A percentile compares a stretch with the other conserved stretches of the same genome.
Conservation (phyloP, 2,797 vertebrate genomes). For the Lates japonicus region DNA sequence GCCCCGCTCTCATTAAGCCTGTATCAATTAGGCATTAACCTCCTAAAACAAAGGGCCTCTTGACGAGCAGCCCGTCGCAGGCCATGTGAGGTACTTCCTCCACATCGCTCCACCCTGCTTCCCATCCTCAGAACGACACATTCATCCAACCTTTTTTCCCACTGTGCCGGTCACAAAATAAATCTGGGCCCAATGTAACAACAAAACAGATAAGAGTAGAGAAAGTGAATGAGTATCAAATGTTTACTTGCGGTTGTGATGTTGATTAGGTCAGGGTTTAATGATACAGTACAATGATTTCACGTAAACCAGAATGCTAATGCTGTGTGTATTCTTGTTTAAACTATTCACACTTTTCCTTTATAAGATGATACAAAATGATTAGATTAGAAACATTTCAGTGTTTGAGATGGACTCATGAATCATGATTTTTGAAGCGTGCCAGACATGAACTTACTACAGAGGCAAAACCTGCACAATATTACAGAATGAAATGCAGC, state of each 20-base stretch:
- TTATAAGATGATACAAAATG: background rate
- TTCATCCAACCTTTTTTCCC: constrained; percentile 64
- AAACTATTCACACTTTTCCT: background rate
- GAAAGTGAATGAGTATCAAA: constrained; percentile 37
- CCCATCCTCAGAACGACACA: constrained; percentile 71
- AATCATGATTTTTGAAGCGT: background rate
- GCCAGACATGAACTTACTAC: background rate
- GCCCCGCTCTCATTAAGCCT: constrained; percentile 81
- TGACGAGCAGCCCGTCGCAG: constrained; percentile 71
- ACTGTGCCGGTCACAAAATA: constrained; percentile 54
- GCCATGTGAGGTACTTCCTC: constrained; percentile 84
- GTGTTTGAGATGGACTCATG: background rate
- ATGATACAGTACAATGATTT: background rate
- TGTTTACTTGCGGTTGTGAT: constrained; percentile 20
- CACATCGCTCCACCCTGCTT: constrained; percentile 72
- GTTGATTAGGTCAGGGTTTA: constrained; percentile 24
- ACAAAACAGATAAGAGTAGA: constrained; percentile 25
- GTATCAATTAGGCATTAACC: constrained; percentile 87
- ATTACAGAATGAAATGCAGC: background rate
- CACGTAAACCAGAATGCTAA: background rate
- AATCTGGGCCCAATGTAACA: constrained; percentile 39
- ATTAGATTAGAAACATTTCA: background rate
- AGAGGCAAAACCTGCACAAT: background rate
- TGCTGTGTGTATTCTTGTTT: background rate
- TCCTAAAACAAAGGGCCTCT: constrained; percentile 84